These are phyloP conservation scores for Diplogasteroides magnus DNA, from an alignment of 1,140 invertebrate genomes.

Conservation along the genomic window DNA sequence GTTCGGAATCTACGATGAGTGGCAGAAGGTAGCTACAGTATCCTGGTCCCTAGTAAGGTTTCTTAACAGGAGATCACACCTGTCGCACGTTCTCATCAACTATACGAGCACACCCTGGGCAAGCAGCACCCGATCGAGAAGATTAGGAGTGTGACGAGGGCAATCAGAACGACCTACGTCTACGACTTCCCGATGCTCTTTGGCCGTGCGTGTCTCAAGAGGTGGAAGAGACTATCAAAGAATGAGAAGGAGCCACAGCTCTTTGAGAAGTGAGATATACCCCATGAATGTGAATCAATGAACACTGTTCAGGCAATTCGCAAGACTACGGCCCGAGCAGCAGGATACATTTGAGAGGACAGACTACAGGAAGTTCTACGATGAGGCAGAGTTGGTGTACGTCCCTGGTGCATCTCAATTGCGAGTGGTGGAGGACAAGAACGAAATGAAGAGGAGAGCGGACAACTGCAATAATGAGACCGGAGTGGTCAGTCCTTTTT, in stretches of 20 bases:
- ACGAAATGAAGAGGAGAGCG: constrained; percentile 73
- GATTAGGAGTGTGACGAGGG: constrained; percentile 6
- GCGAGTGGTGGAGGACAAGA: constrained; percentile 58
- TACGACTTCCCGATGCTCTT: constrained; percentile 98
- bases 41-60: too few species aligned
- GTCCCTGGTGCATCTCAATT: constrained; percentile 70
- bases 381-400: constrained; percentile 71
- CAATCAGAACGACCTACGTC: constrained; percentile 88
- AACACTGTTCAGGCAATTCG: constrained; percentile 15
- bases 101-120: constrained; percentile 6
- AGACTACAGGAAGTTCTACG: constrained; percentile 29
- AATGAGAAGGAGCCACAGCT: neutral
- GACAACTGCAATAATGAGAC: constrained; percentile 89
- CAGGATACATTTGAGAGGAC: constrained; percentile 22
- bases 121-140: constrained; percentile 3
- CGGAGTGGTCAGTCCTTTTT: constrained; percentile 73
- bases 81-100: constrained; percentile 3
- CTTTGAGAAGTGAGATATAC: too few species aligned
- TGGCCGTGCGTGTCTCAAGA: constrained; percentile 71
- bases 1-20: constrained; percentile 34
- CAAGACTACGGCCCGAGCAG: constrained; percentile 12
- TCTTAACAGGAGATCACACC: neutral
- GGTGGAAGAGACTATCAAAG: constrained; percentile 69
- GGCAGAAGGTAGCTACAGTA: too few species aligned
- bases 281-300: too few species aligned